Conservation (phyloP, 2,113 vertebrate genomes). For the Phaetusa simplex region DNA sequence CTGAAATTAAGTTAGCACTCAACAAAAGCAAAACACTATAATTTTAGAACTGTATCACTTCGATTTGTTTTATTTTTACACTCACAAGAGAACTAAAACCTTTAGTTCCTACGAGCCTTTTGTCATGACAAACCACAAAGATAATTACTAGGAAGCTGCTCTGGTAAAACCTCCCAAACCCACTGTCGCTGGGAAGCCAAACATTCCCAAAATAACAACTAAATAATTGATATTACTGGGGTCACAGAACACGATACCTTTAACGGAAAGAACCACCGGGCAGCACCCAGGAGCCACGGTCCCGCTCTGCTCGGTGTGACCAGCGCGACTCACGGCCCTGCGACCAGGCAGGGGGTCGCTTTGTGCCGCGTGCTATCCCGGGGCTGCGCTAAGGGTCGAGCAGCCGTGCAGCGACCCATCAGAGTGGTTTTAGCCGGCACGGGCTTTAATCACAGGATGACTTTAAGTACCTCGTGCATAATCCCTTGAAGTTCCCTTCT, state of each 20-base stretch:
- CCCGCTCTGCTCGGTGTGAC: background rate
- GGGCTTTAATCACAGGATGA: background rate
- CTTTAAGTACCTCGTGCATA: background rate
- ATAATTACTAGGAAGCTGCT: constrained; percentile 46
- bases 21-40: background rate
- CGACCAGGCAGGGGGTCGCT: background rate
- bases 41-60: constrained; percentile 40
- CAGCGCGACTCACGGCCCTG: background rate
- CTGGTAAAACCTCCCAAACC: constrained; percentile 3
- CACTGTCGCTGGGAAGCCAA: background rate
- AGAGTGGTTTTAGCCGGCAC: background rate
- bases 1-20: constrained; percentile 10
- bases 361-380: background rate
- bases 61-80: constrained; percentile 32
- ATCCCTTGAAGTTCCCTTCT: background rate
- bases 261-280: background rate
- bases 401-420: background rate
- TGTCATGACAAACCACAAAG: constrained; percentile 52
- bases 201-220: constrained; percentile 36
- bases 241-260: background rate
- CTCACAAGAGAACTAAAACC: constrained; percentile 23
- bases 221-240: background rate
- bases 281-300: background rate
- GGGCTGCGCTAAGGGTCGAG: background rate
- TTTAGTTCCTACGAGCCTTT: constrained; percentile 6